Conservation (phyloP, 1,140 invertebrate genomes). For the Polyergus mexicanus region DNA sequence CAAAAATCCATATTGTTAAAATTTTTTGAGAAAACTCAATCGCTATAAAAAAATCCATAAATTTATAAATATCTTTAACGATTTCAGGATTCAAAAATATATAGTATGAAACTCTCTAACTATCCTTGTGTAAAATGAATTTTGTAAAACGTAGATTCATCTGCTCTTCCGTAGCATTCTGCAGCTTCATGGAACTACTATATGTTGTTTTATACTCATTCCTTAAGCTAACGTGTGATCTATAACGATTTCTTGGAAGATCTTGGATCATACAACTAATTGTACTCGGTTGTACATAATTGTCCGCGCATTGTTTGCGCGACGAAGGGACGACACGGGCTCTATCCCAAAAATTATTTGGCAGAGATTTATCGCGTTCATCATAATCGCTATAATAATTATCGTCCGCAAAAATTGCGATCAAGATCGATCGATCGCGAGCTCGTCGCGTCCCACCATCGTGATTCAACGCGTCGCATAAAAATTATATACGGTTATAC, state of each 20-base stretch:
- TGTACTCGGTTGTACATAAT: constrained; percentile 73
- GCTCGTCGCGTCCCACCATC: neutral
- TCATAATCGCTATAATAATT: neutral
- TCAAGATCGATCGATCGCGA: neutral
- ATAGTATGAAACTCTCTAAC: neutral
- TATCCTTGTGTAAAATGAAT: neutral
- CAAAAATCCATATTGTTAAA: neutral
- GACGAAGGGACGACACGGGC: constrained; percentile 26
- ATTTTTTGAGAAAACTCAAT: neutral
- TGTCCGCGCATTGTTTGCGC: constrained; percentile 42
- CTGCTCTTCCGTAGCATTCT: constrained; percentile 19
- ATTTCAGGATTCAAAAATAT: neutral
- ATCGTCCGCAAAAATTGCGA: neutral
- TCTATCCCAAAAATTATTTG: constrained; percentile 5
- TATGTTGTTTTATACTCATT: constrained; percentile 55
- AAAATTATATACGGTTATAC: constrained; percentile 60
- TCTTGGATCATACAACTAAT: constrained; percentile 77
- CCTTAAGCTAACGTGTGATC: constrained; percentile 71
- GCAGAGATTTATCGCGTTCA: constrained; percentile 5
- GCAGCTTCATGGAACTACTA: constrained; percentile 40
- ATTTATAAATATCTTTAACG: neutral
- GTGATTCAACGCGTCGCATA: constrained; percentile 36
- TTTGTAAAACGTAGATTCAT: neutral
- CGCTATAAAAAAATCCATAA: neutral
- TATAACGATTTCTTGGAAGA: constrained; percentile 76